A percentile compares a stretch with the other conserved stretches of the same genome.
phyloP scores from a whole-genome alignment of 2,888 invertebrate species.

The Lepidocyrtinus sp. region DNA sequence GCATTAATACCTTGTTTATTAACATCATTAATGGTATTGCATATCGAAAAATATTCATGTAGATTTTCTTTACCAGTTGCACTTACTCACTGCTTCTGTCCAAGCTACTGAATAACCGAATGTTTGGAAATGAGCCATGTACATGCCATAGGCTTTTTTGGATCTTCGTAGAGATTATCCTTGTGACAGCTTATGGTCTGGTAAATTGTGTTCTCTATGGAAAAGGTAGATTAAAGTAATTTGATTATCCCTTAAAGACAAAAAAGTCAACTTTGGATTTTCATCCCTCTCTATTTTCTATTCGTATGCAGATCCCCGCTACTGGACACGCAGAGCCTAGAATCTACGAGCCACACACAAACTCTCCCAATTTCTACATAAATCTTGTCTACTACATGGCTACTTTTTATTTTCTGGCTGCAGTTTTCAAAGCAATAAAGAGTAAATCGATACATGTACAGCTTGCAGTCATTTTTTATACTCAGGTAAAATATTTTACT shows the following conservation, averaged over 20 bases:
- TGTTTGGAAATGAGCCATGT: slow-evolving; percentile 27
- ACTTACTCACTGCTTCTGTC: slow-evolving; percentile 42
- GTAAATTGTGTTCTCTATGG: background rate
- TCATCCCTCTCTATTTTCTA: slow-evolving; percentile 19
- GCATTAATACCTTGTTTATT: slow-evolving; percentile 25
- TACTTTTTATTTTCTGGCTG: slow-evolving; percentile 10
- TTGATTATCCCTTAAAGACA: slow-evolving; percentile 18
- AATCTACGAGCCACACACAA: slow-evolving; percentile 40
- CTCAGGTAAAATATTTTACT: background rate
- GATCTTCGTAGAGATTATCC: slow-evolving; percentile 8
- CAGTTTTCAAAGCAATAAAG: slow-evolving; percentile 4
- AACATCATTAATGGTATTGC: slow-evolving; percentile 3
- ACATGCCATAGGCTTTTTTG: slow-evolving; percentile 27
- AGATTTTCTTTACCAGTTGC: background rate
- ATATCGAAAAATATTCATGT: background rate
- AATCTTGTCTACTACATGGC: slow-evolving; percentile 28
- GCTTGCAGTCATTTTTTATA: background rate
- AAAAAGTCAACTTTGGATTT: slow-evolving; percentile 6
- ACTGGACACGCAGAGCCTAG: slow-evolving; percentile 26
- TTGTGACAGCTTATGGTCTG: slow-evolving; percentile 35
- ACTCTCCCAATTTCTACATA: slow-evolving; percentile 37
- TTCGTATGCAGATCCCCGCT: slow-evolving; percentile 11
- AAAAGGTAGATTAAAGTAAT: slow-evolving; percentile 21
- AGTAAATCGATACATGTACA: slow-evolving; percentile 15
- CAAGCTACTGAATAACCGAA: slow-evolving; percentile 24